A percentile compares a stretch with the other conserved stretches of the same genome.
Evolutionary conservation across 2,797 vertebrate species (phyloP).

Genomic region (Myiothlypis coronata): DNA sequence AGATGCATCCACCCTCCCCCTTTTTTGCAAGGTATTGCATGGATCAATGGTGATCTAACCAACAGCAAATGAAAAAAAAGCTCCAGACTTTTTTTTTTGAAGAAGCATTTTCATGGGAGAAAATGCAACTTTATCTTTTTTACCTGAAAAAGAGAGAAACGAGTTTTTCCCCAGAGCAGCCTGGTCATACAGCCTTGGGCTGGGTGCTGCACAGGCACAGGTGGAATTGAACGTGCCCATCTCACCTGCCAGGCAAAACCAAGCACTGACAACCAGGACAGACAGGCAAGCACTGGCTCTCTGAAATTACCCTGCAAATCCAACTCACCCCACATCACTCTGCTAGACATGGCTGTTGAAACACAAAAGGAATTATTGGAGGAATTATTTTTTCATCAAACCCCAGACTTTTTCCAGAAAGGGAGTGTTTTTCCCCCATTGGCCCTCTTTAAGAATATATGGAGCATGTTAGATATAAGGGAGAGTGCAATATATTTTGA

Average conservation of each 20-base stretch:
- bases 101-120: neutral
- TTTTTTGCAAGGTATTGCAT: neutral
- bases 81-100: neutral
- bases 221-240: neutral
- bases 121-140: neutral
- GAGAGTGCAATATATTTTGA: neutral
- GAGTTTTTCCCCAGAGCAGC: neutral
- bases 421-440: neutral
- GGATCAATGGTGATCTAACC: neutral
- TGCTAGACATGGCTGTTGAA: neutral
- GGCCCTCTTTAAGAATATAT: neutral
- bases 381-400: neutral
- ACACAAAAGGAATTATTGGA: neutral
- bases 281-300: too few species aligned
- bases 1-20: neutral
- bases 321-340: neutral
- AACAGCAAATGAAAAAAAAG: neutral
- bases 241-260: neutral
- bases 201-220: neutral
- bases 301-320: neutral
- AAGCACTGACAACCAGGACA: fast-evolving
- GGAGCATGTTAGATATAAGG: neutral
- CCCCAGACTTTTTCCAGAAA: neutral
- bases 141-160: neutral
- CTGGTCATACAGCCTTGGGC: neutral